Conservation (phyloP, 2,888 invertebrate genomes). For the Pollenia angustigena region DNA sequence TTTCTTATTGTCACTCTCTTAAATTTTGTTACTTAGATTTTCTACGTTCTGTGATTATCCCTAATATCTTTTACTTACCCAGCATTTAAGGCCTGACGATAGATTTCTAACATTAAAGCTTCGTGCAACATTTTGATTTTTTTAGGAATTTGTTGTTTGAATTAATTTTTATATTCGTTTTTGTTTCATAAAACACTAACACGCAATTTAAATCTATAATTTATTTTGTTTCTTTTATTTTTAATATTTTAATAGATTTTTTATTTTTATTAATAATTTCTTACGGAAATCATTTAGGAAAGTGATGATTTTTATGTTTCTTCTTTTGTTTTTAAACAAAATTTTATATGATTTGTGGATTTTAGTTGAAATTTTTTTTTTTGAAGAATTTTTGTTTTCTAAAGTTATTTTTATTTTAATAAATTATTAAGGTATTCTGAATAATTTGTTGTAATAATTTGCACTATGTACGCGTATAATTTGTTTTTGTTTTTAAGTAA, state of each 20-base stretch:
- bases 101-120: conserved; percentile 83
- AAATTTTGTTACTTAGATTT: background rate
- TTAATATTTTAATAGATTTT: background rate
- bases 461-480: conserved; percentile 81
- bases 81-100: conserved; percentile 83
- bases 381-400: conserved; percentile 30
- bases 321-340: background rate
- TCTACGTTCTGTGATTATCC: background rate
- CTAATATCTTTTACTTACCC: conserved; percentile 78
- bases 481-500: conserved; percentile 78
- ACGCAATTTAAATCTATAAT: conserved; percentile 44
- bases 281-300: conserved; percentile 17
- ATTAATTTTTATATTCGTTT: background rate
- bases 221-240: conserved; percentile 41
- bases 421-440: conserved; percentile 65
- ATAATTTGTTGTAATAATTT: conserved; percentile 74
- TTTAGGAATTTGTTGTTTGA: conserved; percentile 48
- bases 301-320: background rate
- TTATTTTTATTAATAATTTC: conserved; percentile 40
- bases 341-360: conserved; percentile 28
- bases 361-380: conserved; percentile 47
- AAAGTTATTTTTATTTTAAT: conserved; percentile 68
- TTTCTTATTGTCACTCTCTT: background rate
- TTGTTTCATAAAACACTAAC: conserved; percentile 28
- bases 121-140: conserved; percentile 83